Conservation (phyloP, 1,140 invertebrate species). For the Belonocnema kinseyi region DNA sequence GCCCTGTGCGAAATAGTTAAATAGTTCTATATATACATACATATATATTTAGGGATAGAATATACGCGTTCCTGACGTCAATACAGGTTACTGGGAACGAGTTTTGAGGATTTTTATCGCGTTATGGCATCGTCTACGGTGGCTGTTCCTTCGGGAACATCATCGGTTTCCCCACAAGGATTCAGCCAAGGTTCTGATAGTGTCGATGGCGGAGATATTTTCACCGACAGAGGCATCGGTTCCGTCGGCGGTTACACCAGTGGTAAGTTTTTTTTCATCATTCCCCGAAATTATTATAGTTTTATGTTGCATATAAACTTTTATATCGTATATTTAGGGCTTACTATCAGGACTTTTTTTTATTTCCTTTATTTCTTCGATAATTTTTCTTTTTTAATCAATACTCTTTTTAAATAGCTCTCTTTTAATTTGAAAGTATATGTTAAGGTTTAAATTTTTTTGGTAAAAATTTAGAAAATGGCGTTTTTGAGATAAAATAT, state of each 20-base stretch:
- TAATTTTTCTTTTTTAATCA: too few species aligned
- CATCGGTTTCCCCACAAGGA: slow-evolving; percentile 42
- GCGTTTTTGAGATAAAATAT: not conserved
- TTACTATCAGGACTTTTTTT: too few species aligned
- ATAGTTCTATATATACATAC: not conserved
- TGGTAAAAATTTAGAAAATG: too few species aligned
- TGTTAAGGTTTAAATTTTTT: too few species aligned
- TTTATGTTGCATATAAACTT: too few species aligned
- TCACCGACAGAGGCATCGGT: slow-evolving; percentile 40
- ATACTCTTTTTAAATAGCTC: too few species aligned
- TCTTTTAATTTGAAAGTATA: too few species aligned
- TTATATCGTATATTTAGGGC: too few species aligned
- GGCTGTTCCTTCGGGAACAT: slow-evolving; percentile 54
- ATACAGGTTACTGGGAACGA: not conserved
- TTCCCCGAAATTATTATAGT: too few species aligned
- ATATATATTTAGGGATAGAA: slow-evolving; percentile 24
- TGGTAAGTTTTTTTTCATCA: not conserved
- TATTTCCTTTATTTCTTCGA: too few species aligned
- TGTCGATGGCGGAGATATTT: slow-evolving; percentile 51
- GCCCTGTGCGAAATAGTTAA: slow-evolving; percentile 1
- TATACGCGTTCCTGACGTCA: not conserved
- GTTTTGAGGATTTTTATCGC: slow-evolving; percentile 18
- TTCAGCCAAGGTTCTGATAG: slow-evolving; percentile 46
- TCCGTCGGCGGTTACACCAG: slow-evolving; percentile 39
- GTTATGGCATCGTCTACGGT: slow-evolving; percentile 57